phyloP scores from a whole-genome alignment of 2,113 vertebrate genomes.

The Glaucidium brasilianum region DNA sequence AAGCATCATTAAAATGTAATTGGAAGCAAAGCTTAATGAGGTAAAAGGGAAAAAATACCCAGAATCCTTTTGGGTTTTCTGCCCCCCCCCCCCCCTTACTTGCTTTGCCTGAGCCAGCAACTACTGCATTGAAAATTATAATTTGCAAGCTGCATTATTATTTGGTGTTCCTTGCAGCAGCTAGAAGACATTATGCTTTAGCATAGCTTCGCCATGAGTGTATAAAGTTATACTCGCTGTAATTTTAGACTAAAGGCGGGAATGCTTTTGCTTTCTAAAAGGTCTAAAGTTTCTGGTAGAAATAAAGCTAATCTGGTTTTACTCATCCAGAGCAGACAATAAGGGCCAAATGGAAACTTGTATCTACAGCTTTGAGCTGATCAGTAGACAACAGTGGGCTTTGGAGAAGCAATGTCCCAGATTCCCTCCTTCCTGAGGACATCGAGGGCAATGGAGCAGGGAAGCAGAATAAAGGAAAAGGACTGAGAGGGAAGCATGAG shows the following conservation, averaged over 20 bases:
- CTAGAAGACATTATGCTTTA: neutral
- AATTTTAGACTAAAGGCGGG: neutral
- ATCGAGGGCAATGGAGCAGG: neutral
- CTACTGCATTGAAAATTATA: slow-evolving; percentile 19
- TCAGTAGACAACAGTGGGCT: neutral
- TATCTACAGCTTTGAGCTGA: neutral
- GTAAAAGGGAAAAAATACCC: slow-evolving; percentile 66
- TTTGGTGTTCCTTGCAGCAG: neutral
- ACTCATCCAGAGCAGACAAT: neutral
- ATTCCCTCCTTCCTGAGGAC: neutral
- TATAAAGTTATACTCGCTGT: neutral
- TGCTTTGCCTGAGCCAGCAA: neutral
- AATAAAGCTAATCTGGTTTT: neutral
- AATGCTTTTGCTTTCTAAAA: neutral
- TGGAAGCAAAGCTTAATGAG: slow-evolving; percentile 79
- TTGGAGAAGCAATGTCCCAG: neutral
- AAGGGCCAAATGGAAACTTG: neutral
- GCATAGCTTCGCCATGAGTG: neutral
- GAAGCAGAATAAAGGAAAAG: neutral
- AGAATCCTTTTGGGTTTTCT: slow-evolving; percentile 26
- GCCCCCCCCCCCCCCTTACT: neutral
- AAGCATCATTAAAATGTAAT: slow-evolving; percentile 80
- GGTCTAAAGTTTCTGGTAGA: neutral
- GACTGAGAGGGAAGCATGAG: neutral
- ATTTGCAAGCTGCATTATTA: slow-evolving; percentile 17